Evolutionary conservation across 2,888 invertebrate species (phyloP).

Genomic region (Meghimatium bilineatum): DNA sequence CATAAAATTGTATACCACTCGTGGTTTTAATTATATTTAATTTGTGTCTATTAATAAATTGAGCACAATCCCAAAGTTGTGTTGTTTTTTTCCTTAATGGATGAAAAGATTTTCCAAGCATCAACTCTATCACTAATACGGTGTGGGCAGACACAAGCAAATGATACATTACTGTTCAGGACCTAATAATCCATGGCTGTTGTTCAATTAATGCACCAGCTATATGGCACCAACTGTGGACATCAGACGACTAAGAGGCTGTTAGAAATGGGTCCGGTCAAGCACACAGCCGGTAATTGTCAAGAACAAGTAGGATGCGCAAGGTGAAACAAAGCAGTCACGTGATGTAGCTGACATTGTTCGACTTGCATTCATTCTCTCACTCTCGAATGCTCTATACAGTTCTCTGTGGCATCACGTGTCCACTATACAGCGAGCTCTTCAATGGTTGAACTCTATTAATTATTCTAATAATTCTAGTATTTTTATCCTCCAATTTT

Average conservation of each 20-base stretch:
- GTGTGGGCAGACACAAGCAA: background rate
- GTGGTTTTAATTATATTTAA: no score
- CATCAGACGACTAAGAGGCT: background rate
- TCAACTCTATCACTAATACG: background rate
- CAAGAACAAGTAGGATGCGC: conserved; percentile 20
- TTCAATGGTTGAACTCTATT: background rate
- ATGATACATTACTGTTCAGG: background rate
- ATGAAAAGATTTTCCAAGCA: background rate
- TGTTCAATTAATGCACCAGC: background rate
- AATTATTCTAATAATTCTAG: background rate
- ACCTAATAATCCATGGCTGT: background rate
- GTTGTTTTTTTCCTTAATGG: background rate
- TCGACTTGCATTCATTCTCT: conserved; percentile 27
- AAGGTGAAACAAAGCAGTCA: conserved; percentile 25
- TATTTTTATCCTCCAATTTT: background rate
- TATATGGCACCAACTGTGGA: background rate
- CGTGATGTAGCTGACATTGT: conserved; percentile 8
- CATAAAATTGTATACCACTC: no score
- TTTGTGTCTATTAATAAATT: no score
- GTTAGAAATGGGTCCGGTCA: background rate
- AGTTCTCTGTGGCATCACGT: background rate
- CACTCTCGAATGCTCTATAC: conserved; percentile 25
- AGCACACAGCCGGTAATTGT: conserved; percentile 28
- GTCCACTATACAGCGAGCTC: background rate
- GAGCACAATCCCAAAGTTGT: no score